These are phyloP conservation scores for Edolisoma coerulescens DNA, from an alignment of 2,113 vertebrate genomes.

Conservation along the genomic window DNA sequence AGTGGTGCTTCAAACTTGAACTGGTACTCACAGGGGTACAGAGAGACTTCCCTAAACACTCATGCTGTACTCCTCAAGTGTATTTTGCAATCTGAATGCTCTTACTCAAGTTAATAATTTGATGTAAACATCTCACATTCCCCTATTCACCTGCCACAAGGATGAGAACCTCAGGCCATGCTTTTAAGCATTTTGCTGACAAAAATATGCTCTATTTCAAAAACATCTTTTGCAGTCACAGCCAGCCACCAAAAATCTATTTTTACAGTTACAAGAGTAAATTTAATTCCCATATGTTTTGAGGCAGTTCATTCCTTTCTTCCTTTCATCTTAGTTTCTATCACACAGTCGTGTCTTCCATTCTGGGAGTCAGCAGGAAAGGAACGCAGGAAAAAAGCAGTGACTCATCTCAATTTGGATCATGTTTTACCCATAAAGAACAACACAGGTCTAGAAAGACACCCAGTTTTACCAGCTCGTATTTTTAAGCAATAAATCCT, in stretches of 20 bases:
- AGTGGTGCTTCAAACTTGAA: neutral
- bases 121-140: neutral
- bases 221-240: neutral
- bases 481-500: neutral
- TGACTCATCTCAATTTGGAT: neutral
- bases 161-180: neutral
- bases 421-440: neutral
- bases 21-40: neutral
- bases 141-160: neutral
- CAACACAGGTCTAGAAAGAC: neutral
- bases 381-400: neutral
- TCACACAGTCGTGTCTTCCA: neutral
- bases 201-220: neutral
- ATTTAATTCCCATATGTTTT: neutral
- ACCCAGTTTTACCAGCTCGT: neutral
- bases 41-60: neutral
- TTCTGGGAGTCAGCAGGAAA: neutral
- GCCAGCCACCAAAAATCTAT: neutral
- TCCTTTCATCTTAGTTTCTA: neutral
- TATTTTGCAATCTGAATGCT: neutral
- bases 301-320: neutral
- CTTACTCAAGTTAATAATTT: neutral
- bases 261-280: neutral
- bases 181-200: neutral
- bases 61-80: neutral